Conservation (phyloP, 2,888 invertebrate genomes). For the Coremacera marginata region DNA sequence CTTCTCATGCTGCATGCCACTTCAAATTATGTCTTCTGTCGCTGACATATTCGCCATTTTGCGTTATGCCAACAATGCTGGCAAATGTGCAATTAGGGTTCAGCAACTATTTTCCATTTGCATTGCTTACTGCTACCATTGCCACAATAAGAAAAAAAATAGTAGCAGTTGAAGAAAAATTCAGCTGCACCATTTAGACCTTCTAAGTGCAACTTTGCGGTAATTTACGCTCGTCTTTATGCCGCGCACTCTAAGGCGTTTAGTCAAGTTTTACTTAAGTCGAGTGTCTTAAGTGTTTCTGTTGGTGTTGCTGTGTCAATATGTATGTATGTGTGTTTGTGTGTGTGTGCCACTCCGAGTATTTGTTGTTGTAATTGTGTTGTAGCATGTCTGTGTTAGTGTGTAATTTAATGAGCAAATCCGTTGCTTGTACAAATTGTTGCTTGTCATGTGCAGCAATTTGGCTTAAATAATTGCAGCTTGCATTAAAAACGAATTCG, state of each 20-base stretch:
- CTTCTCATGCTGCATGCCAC: background rate
- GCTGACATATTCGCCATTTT: conserved; percentile 39
- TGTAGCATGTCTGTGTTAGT: conserved; percentile 1
- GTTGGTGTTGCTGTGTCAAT: background rate
- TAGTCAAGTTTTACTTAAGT: conserved; percentile 32
- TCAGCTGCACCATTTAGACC: background rate
- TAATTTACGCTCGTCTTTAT: conserved; percentile 25
- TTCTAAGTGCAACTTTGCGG: conserved; percentile 11
- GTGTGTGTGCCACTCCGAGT: background rate
- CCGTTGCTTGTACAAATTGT: conserved; percentile 27
- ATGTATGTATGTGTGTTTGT: background rate
- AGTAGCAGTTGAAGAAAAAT: background rate
- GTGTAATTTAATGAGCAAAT: conserved; percentile 24
- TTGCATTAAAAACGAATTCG: background rate
- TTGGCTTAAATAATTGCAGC: conserved; percentile 13
- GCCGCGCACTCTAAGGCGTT: conserved; percentile 3
- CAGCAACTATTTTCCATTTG: conserved; percentile 34
- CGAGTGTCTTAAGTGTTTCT: conserved; percentile 28
- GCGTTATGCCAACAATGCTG: conserved; percentile 35
- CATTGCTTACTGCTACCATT: conserved; percentile 7
- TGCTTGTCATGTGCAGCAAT: conserved; percentile 30
- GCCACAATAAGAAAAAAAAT: background rate
- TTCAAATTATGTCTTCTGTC: conserved; percentile 33
- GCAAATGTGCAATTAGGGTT: conserved; percentile 35
- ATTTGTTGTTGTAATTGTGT: conserved; percentile 15